Evolutionary conservation across 2,113 vertebrate genomes (phyloP).

Genomic region (Cettia cetti): DNA sequence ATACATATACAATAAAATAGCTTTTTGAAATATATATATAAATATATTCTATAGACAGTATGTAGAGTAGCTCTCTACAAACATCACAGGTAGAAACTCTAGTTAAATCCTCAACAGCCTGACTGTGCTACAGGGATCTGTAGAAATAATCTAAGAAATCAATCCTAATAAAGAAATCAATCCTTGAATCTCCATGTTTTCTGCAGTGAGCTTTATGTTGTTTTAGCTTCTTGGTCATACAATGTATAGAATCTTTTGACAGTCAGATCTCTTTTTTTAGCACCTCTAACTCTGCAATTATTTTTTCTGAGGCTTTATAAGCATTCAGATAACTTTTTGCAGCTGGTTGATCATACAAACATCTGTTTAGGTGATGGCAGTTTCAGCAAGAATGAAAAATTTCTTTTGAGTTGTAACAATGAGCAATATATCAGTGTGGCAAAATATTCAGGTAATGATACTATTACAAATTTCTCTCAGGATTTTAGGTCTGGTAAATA

Average conservation of each 20-base stretch:
- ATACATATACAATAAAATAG: neutral
- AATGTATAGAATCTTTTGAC: neutral
- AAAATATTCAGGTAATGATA: neutral
- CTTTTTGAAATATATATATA: too few relatives aligned
- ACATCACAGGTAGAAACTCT: neutral
- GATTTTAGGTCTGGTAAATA: neutral
- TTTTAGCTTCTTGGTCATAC: neutral
- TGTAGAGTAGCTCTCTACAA: neutral
- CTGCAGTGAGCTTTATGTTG: neutral
- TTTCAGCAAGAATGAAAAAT: neutral
- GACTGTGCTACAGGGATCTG: neutral
- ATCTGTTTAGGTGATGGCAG: neutral
- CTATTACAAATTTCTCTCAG: neutral
- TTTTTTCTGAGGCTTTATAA: slow-evolving; percentile 38
- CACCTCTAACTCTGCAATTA: slow-evolving; percentile 42
- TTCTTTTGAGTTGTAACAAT: neutral
- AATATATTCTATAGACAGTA: neutral
- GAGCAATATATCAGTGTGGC: slow-evolving; percentile 12
- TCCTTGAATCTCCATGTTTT: neutral
- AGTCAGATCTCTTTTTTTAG: neutral
- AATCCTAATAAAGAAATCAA: neutral
- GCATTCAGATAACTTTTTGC: slow-evolving; percentile 55
- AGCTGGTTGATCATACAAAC: slow-evolving; percentile 27
- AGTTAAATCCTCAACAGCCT: neutral
- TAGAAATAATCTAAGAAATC: neutral